Evolutionary conservation across 2,797 vertebrate genomes (phyloP), one percentile per base, ranked within the genome.

Genomic region (Micropoecilia bifurca): DNA sequence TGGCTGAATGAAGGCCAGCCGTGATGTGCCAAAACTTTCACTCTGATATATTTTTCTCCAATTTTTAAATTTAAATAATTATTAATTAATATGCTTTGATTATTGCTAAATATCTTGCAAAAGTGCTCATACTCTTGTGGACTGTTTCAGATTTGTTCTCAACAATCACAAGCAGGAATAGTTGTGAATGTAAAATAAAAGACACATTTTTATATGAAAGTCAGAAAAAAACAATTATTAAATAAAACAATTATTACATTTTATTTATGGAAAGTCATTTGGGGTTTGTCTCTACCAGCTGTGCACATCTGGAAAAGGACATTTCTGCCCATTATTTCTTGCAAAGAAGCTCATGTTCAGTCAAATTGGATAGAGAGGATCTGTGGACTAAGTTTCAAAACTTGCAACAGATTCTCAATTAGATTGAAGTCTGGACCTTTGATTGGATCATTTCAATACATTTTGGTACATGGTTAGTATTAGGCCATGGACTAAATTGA

Each of bases 1-100:
- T 77, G 80, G 90, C 86, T 86, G 90, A 90, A 90, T 82, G 87
- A 86, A 87, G 77, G 82, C 71, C 66, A 68, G 43, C 55, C 76
- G 85, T 81, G 75, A 85, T 83, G 87, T 82, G 75, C 76, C 75
- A 39, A 50, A 73, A 43, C 63, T 78, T 81, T 85, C 61, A 71
- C 73, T 22, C 68, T 46, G 18, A 72, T 63, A 71, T 36, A 28
- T 41, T 80, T 41, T 66, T 28, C 71, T 69, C 39, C 13, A 72
- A 33, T 30, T 50, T 61, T 71, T 76, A 61, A 59, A 79, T 18
- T 5, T 66, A 28, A 28, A 16, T 22, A 68, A 74, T 72, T 25
- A 73, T 46, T 63, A 30, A 74, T 71, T 74, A 55, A 79, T 33
- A 20, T 57, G 25, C 47, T 74, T 79, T 71, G 76, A 75, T 79